Percentiles rank a stretch among this genome's conserved stretches.
phyloP scores from a whole-genome alignment of 2,113 vertebrate species.

The Zosterops hypoxanthus region DNA sequence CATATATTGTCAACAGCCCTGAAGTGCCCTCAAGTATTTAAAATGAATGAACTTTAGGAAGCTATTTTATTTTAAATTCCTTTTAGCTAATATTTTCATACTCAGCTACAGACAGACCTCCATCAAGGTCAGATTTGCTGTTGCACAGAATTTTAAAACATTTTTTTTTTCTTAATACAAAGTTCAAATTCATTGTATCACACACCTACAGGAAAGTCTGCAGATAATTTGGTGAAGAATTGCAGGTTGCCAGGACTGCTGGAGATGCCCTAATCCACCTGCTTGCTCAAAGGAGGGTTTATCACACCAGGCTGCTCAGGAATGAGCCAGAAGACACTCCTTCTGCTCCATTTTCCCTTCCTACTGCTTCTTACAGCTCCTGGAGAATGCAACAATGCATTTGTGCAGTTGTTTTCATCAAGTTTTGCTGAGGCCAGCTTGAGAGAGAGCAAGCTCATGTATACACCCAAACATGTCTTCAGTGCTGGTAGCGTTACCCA shows the following conservation, averaged over 20 bases:
- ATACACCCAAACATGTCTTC: not conserved
- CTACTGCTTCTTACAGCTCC: not conserved
- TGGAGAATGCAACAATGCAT: not conserved
- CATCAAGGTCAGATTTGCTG: not conserved
- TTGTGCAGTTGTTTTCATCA: not conserved
- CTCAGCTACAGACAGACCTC: not conserved
- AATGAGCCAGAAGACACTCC: not conserved
- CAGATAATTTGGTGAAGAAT: not conserved
- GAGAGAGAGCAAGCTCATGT: not conserved
- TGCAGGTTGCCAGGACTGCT: not conserved
- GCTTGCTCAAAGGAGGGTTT: not conserved
- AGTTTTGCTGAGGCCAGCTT: not conserved
- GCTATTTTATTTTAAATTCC: not conserved
- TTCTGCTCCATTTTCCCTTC: not conserved
- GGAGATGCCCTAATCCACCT: not conserved
- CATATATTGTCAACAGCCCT: not conserved
- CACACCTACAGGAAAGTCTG: not conserved
- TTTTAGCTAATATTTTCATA: not conserved
- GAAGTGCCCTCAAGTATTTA: not conserved
- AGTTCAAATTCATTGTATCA: not conserved
- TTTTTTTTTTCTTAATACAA: not conserved
- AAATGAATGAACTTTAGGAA: not conserved
- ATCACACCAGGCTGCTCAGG: not conserved
- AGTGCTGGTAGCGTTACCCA: not conserved
- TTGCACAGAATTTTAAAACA: not conserved